phyloP scores from a whole-genome alignment of 2,113 vertebrate genomes.

The Chionis minor region DNA sequence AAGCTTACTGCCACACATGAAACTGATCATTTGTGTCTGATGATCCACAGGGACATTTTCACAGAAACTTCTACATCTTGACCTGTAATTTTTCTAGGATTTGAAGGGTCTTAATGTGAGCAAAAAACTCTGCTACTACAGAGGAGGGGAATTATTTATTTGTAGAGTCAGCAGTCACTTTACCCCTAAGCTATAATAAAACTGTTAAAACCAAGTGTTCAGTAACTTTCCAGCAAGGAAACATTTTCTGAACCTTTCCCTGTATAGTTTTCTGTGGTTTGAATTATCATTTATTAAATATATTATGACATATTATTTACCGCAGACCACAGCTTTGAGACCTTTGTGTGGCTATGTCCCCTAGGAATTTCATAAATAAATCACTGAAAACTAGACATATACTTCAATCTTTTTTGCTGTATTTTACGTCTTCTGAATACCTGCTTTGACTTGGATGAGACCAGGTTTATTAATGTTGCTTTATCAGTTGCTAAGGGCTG shows the following conservation, averaged over 20 bases:
- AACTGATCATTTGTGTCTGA: background rate
- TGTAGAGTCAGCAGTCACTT: background rate
- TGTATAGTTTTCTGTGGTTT: background rate
- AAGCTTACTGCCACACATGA: background rate
- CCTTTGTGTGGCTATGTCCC: background rate
- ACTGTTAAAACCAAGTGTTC: constrained; percentile 1
- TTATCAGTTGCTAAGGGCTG: constrained; percentile 37
- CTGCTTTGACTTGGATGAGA: background rate
- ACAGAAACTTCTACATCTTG: background rate
- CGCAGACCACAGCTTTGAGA: background rate
- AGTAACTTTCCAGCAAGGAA: background rate
- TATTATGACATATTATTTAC: constrained; percentile 23
- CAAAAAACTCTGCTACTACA: background rate
- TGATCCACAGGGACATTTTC: background rate
- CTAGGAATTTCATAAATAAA: constrained; percentile 27
- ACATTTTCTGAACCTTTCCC: background rate
- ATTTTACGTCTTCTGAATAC: background rate
- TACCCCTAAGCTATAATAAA: constrained; percentile 33
- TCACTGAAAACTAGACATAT: constrained; percentile 3
- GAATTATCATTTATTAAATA: constrained; percentile 47
- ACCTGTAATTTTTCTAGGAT: background rate
- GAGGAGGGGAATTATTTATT: background rate
- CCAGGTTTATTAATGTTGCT: constrained; percentile 18
- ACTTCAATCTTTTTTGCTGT: background rate
- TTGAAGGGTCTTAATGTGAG: background rate